These are phyloP conservation scores for Agrotis clavis DNA, from an alignment of 2,888 invertebrate genomes.

Conservation along the genomic window DNA sequence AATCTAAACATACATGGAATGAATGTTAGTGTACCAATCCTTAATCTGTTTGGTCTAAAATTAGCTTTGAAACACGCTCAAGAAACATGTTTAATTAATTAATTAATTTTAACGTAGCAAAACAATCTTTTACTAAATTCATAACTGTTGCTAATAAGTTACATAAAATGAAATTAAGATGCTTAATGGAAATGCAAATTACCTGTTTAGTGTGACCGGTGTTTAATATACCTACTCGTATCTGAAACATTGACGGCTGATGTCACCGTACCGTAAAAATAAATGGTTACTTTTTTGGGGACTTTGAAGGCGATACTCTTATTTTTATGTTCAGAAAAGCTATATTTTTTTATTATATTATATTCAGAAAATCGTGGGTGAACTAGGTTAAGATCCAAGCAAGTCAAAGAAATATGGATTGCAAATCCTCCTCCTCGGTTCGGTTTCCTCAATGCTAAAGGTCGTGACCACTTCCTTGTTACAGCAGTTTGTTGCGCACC, in stretches of 20 bases:
- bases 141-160: not conserved
- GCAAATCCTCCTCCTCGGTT: too few relatives aligned
- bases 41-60: not conserved
- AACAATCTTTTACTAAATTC: not conserved
- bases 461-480: too few relatives aligned
- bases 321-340: too few relatives aligned
- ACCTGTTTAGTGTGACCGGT: conserved; percentile 2
- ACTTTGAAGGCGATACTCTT: not conserved
- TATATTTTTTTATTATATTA: too few relatives aligned
- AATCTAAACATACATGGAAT: too few relatives aligned
- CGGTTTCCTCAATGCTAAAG: too few relatives aligned
- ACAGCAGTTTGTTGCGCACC: too few relatives aligned
- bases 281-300: not conserved
- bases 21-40: too few relatives aligned
- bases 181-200: conserved; percentile 9
- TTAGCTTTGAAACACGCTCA: not conserved
- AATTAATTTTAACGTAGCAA: conserved; percentile 5
- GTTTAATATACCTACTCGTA: not conserved
- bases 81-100: not conserved
- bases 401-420: too few relatives aligned
- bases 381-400: too few relatives aligned
- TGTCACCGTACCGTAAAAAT: not conserved
- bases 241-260: not conserved
- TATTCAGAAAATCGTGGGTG: too few relatives aligned
- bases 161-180: conserved; percentile 12